A percentile compares a stretch with the other conserved stretches of the same genome.
Conservation (phyloP, 2,797 vertebrate genomes). For the Spheniscus humboldti region DNA sequence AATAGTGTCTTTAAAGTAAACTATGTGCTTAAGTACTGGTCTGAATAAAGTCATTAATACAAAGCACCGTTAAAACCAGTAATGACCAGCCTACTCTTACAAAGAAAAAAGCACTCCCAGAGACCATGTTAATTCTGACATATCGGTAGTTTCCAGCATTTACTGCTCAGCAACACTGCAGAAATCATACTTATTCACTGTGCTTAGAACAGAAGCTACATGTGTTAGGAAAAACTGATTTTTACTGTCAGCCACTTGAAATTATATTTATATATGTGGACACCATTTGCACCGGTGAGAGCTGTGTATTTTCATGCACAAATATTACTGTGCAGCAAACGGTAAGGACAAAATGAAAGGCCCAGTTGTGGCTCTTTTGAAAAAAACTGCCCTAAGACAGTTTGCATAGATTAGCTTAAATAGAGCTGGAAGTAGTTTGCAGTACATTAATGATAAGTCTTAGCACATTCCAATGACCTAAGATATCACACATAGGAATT, state of each 20-base stretch:
- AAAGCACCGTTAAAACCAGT: background rate
- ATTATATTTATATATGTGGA: background rate
- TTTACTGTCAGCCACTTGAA: background rate
- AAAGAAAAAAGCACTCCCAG: background rate
- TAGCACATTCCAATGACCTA: background rate
- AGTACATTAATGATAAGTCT: background rate
- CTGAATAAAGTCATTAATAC: background rate
- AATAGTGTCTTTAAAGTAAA: background rate
- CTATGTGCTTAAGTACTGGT: background rate
- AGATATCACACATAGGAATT: background rate
- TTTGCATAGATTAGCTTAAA: background rate
- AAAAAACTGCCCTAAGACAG: background rate
- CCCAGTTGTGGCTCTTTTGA: background rate
- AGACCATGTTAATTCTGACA: background rate
- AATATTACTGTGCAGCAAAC: background rate
- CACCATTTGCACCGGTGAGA: background rate
- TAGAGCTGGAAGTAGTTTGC: background rate
- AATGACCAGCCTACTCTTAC: fast-evolving
- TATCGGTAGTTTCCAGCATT: background rate
- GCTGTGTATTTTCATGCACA: background rate
- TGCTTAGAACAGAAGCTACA: background rate
- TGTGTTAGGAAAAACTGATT: background rate
- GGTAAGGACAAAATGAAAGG: background rate
- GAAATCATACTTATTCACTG: background rate
- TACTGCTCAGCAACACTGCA: background rate